Conservation (phyloP, 1,140 invertebrate species). For the Kradibia gibbosae region DNA sequence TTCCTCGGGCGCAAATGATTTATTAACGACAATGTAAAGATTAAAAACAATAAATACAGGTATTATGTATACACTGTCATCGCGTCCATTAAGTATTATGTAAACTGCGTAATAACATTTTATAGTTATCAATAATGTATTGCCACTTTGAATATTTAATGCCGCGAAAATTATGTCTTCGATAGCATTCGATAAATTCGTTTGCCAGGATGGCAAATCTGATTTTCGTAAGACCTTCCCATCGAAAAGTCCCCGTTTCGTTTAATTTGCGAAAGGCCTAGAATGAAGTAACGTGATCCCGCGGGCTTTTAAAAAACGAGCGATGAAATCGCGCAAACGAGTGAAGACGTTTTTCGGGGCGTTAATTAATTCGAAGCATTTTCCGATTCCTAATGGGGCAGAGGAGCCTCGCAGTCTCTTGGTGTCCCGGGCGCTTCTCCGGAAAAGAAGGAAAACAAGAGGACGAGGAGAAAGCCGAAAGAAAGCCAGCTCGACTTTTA, state of each 20-base stretch:
- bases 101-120: constrained; percentile 19
- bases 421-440: background rate
- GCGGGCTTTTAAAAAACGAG: background rate
- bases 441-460: background rate
- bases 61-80: constrained; percentile 37
- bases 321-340: background rate
- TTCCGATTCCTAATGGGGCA: background rate
- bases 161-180: background rate
- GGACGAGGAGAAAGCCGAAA: background rate
- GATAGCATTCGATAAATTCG: background rate
- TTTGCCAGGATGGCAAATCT: too few relatives aligned
- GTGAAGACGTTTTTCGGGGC: background rate
- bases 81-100: constrained; percentile 2
- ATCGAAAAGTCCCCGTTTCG: background rate
- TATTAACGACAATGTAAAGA: constrained; percentile 12
- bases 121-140: background rate
- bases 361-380: background rate
- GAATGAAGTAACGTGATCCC: too few relatives aligned
- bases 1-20: constrained; percentile 10
- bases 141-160: background rate
- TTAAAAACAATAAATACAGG: constrained; percentile 15
- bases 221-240: too few relatives aligned
- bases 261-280: too few relatives aligned
- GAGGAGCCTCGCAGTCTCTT: too few relatives aligned
- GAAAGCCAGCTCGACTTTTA: background rate